phyloP scores from a whole-genome alignment of 2,797 vertebrate genomes.

The Epinephelus coioides region DNA sequence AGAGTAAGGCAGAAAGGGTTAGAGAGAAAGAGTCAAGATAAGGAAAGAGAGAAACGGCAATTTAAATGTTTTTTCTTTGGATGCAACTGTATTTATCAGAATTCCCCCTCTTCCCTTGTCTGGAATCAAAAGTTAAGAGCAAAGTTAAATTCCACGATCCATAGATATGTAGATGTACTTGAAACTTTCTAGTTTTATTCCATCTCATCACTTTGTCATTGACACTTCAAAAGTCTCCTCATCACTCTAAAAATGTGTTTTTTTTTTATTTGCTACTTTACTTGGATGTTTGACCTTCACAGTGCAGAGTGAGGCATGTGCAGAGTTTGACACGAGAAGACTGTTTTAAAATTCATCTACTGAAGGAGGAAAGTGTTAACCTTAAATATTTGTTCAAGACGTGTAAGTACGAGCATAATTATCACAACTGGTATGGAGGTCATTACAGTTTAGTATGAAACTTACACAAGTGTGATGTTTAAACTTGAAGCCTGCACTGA shows the following conservation, averaged over 20 bases:
- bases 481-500: neutral
- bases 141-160: constrained; percentile 8
- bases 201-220: constrained; percentile 5
- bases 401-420: neutral
- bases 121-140: neutral
- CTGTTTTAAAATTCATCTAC: constrained; percentile 1
- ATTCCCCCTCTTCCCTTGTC: neutral
- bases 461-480: neutral
- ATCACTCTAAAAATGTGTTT: neutral
- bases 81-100: neutral
- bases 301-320: constrained; percentile 8
- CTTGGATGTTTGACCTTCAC: constrained; percentile 8
- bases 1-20: neutral
- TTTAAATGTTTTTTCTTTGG: constrained; percentile 2
- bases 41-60: constrained; percentile 3
- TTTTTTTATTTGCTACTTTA: neutral
- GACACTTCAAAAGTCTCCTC: neutral
- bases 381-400: neutral
- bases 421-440: neutral
- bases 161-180: constrained; percentile 8
- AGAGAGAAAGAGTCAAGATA: constrained; percentile 23
- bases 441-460: neutral
- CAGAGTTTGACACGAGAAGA: neutral
- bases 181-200: neutral
- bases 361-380: neutral